Evolutionary conservation across 2,797 vertebrate genomes (phyloP).

Genomic region (Synaphobranchus kaupii): DNA sequence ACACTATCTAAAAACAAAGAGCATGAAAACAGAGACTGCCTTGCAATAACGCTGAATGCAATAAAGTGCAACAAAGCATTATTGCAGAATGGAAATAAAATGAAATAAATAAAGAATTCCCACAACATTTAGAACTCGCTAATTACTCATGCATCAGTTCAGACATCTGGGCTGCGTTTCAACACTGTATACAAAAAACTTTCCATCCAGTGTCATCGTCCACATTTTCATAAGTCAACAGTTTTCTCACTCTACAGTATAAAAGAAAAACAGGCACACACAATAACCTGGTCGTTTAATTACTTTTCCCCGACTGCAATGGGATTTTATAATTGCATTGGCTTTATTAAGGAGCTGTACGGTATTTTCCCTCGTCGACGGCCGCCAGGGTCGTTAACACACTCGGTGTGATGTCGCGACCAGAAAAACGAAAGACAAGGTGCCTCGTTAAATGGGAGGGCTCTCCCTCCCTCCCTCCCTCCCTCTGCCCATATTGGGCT

Average conservation of each 20-base stretch:
- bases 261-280: not conserved
- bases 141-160: not conserved
- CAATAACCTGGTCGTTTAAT: conserved; percentile 37
- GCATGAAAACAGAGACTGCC: not conserved
- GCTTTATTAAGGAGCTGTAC: conserved; percentile 46
- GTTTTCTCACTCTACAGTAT: not conserved
- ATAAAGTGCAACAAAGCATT: not conserved
- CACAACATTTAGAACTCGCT: not conserved
- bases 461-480: not conserved
- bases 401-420: conserved; percentile 51
- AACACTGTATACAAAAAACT: not conserved
- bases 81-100: not conserved
- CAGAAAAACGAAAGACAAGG: conserved; percentile 40
- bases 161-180: not conserved
- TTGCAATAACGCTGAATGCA: not conserved
- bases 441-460: not conserved
- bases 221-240: conserved; percentile 1
- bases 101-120: not conserved
- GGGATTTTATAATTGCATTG: conserved; percentile 47
- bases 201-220: conserved; percentile 14
- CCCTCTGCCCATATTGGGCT: not conserved
- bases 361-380: conserved; percentile 52
- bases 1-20: not conserved
- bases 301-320: conserved; percentile 32
- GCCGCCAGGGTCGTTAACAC: conserved; percentile 45